A percentile compares a stretch with the other conserved stretches of the same genome.
These are phyloP conservation scores for Dryobates pubescens DNA, from an alignment of 2,797 vertebrate genomes.

Conservation along the genomic window DNA sequence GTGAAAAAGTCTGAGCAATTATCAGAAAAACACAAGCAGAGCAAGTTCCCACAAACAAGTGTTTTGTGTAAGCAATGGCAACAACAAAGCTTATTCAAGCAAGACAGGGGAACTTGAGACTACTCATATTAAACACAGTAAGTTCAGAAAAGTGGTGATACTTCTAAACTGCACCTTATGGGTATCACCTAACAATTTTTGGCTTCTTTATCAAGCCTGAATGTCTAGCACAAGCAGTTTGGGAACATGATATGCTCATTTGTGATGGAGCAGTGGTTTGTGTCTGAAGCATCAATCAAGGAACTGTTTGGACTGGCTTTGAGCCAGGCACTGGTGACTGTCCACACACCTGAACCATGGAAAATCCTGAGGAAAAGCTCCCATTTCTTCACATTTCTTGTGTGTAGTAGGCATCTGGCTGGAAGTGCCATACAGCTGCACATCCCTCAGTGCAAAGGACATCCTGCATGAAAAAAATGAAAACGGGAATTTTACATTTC, in stretches of 20 bases:
- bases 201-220: not conserved
- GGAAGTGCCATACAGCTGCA: not conserved
- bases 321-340: accelerated
- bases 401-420: not conserved
- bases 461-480: not conserved
- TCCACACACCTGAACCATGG: no score
- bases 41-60: not conserved
- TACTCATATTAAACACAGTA: not conserved
- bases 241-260: not conserved
- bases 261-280: not conserved
- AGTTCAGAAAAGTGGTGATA: not conserved
- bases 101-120: not conserved
- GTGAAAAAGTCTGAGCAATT: not conserved
- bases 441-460: not conserved
- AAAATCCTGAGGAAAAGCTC: not conserved
- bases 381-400: not conserved
- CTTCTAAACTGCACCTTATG: not conserved
- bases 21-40: not conserved
- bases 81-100: not conserved
- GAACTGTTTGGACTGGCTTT: accelerated
- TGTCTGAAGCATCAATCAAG: not conserved
- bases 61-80: not conserved
- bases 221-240: not conserved
- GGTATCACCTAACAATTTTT: not conserved
- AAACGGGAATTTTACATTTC: not conserved